phyloP scores from a whole-genome alignment of 2,797 vertebrate genomes.

The Lagodon rhomboides region DNA sequence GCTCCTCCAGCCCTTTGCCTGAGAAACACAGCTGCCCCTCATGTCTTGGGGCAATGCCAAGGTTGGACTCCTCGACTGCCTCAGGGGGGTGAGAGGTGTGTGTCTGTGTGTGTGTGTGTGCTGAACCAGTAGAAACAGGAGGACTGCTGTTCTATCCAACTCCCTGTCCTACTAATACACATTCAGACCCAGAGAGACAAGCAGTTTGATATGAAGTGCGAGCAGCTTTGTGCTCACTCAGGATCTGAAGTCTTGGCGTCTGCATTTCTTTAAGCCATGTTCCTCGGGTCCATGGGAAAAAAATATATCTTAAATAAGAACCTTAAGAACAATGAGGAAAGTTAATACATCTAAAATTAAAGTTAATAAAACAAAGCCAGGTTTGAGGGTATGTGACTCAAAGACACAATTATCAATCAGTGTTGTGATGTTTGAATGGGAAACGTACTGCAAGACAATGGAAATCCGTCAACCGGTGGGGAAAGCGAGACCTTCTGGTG shows the following conservation, averaged over 20 bases:
- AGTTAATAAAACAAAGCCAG: not conserved
- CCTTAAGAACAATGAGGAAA: not conserved
- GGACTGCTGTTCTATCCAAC: conserved; percentile 69
- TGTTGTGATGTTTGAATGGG: not conserved
- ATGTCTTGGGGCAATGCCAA: conserved; percentile 77
- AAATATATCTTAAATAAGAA: not conserved
- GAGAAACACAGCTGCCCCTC: conserved; percentile 83
- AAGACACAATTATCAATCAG: not conserved
- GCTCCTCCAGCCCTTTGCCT: conserved; percentile 68
- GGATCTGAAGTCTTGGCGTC: conserved; percentile 47
- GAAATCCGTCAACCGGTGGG: not conserved
- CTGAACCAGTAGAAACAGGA: conserved; percentile 68
- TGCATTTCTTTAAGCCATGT: conserved; percentile 23
- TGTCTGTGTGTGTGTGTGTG: conserved; percentile 27
- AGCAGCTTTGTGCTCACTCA: conserved; percentile 36
- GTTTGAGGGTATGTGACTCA: not conserved
- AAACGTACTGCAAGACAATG: not conserved
- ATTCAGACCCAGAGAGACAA: conserved; percentile 49
- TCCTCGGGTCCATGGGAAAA: conserved; percentile 1
- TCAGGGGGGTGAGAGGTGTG: conserved; percentile 40
- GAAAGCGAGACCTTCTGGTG: too few relatives aligned
- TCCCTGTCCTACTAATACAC: conserved; percentile 65
- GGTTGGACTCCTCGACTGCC: conserved; percentile 67
- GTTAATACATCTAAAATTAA: not conserved
- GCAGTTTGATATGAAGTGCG: conserved; percentile 49